Evolutionary conservation across 2,797 vertebrate species (phyloP), one percentile per base, ranked within the genome.

Genomic region (Huso huso): DNA sequence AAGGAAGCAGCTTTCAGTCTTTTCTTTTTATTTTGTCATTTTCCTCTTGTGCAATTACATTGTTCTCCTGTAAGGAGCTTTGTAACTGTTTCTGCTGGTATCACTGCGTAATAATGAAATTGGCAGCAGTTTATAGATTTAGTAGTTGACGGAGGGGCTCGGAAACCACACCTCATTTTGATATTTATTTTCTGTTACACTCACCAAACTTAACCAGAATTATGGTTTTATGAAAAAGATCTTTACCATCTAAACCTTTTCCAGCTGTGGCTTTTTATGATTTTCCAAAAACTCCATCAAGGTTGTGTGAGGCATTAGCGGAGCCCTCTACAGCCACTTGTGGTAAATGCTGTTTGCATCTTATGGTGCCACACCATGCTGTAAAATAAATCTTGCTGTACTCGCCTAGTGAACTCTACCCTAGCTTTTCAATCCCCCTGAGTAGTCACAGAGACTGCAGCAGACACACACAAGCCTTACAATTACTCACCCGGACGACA

Each of bases 401-500:
- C 5, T 37, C 37, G 37, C 37, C 37, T 37, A 37, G 37, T 37
- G 37, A 37, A 37, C 5, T 37, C 37, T 37, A 37, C 37, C 37
- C 37, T 37, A 37, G 37, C 37, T 37, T 37, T 37, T 37, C 18
- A 37, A 37, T 37, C 37, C 37, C 37, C 18, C 18, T 18, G 5
- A 37, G 5, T 37, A 37, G 4, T 37, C 37, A 18, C 18, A 37
- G 37, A 37, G 37, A 37, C 37, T 37, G 37, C 90, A 88, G 72
- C 91, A 89, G 80, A 91, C 90, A 85, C 90, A 91, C 55, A 91
- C 90, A 7, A 89, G 90, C 70, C 89, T 91, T 73, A 77, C 90
- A 85, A 53, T 91, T 91, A 92, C 94, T 93, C 81, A 99, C 96
- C 91, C 96, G 88, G 75, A 99, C 96, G 79, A 99, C 96, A 81